Evolutionary conservation across 2,888 invertebrate genomes (phyloP).

Genomic region (Agonopterix alstromeriana): DNA sequence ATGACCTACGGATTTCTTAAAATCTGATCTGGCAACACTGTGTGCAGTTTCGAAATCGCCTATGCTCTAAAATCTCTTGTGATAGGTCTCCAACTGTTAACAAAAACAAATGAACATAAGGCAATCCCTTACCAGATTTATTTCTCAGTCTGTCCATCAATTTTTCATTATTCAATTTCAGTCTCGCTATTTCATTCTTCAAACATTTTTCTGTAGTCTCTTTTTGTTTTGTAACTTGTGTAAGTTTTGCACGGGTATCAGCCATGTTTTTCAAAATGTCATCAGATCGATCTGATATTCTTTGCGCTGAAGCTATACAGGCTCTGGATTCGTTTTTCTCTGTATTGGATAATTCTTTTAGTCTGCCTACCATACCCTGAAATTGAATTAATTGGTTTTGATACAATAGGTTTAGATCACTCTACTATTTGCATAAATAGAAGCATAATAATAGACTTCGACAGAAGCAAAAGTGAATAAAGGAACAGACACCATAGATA

Average conservation of each 20-base stretch:
- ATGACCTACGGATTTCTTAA: too few relatives aligned
- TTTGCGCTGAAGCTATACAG: slow-evolving; percentile 61
- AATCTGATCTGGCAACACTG: too few relatives aligned
- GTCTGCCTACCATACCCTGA: slow-evolving; percentile 36
- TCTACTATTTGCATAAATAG: too few relatives aligned
- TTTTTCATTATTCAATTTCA: slow-evolving; percentile 58
- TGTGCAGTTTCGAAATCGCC: too few relatives aligned
- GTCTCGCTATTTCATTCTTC: slow-evolving; percentile 50
- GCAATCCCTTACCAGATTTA: slow-evolving; percentile 40
- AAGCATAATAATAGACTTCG: too few relatives aligned
- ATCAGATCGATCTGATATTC: slow-evolving; percentile 57
- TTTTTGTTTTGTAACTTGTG: slow-evolving; percentile 54
- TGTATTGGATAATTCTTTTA: slow-evolving; percentile 42
- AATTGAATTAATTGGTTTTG: not conserved
- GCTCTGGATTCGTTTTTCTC: slow-evolving; percentile 62
- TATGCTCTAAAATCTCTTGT: too few relatives aligned
- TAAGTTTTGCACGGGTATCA: slow-evolving; percentile 42
- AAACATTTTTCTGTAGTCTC: slow-evolving; percentile 46
- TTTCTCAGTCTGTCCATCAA: slow-evolving; percentile 46
- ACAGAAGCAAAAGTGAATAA: too few relatives aligned
- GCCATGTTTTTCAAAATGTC: slow-evolving; percentile 42
- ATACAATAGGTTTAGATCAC: too few relatives aligned
- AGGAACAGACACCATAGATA: too few relatives aligned
- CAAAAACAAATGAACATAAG: not conserved
- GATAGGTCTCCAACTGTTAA: not conserved